Conservation (phyloP, 2,113 vertebrate genomes). For the Empidonax alnorum region DNA sequence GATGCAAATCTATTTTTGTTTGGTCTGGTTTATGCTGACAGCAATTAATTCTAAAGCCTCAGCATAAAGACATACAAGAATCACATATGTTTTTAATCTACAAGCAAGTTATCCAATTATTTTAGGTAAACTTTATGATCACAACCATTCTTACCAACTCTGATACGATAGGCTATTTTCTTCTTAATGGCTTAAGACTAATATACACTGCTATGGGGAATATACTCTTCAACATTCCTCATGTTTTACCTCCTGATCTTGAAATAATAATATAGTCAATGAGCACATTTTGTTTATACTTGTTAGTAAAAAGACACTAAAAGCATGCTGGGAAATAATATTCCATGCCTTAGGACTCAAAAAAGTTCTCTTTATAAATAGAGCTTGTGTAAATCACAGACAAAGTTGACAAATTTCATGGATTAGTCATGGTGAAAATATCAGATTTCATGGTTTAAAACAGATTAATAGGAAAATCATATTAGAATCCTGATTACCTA, state of each 20-base stretch:
- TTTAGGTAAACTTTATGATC: conserved; percentile 73
- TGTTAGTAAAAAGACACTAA: conserved; percentile 55
- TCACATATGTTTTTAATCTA: conserved; percentile 68
- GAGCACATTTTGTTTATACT: conserved; percentile 45
- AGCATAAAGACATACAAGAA: conserved; percentile 48
- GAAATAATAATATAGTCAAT: conserved; percentile 58
- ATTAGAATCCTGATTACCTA: conserved; percentile 52
- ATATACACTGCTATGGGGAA: conserved; percentile 21
- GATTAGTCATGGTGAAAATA: conserved; percentile 76
- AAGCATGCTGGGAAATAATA: conserved; percentile 64
- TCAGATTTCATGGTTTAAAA: conserved; percentile 74
- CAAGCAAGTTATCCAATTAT: conserved; percentile 72
- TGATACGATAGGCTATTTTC: conserved; percentile 53
- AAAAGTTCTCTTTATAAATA: conserved; percentile 63
- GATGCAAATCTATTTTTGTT: conserved; percentile 70
- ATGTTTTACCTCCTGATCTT: conserved; percentile 44
- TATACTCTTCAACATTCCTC: conserved; percentile 35
- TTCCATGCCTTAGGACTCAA: conserved; percentile 57
- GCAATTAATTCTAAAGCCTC: conserved; percentile 68
- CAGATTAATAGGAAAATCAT: conserved; percentile 73
- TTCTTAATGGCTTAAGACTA: conserved; percentile 51
- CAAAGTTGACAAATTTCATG: conserved; percentile 78
- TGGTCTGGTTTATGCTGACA: conserved; percentile 62
- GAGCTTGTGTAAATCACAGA: conserved; percentile 71
- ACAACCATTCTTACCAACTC: conserved; percentile 63